A percentile compares a stretch with the other conserved stretches of the same genome.
Conservation (phyloP, 2,113 vertebrate species). For the Rana temporaria region DNA sequence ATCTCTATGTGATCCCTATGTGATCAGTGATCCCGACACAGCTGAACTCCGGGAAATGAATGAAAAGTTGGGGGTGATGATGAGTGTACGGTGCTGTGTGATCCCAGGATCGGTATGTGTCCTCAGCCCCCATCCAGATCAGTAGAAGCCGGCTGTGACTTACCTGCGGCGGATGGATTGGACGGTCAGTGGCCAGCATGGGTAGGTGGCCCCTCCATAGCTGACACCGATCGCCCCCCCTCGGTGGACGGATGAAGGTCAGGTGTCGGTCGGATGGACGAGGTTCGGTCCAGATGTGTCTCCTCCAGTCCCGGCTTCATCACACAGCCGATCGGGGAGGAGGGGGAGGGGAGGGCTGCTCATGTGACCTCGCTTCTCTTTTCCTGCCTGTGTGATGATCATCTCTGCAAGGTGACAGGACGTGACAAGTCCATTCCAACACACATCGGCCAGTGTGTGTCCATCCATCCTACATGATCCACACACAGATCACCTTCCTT, state of each 20-base stretch:
- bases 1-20: no score
- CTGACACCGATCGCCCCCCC: background rate
- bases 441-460: no score
- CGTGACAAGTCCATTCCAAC: no score
- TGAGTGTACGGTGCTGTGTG: no score
- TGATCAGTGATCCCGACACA: no score
- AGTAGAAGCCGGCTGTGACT: background rate
- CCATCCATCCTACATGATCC: no score
- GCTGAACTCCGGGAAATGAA: constrained; percentile 15
- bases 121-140: no score
- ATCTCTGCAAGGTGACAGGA: background rate
- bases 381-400: constrained; percentile 41
- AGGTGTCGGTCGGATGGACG: background rate
- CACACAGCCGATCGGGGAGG: constrained; percentile 2
- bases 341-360: constrained; percentile 29
- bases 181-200: constrained; percentile 13
- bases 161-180: constrained; percentile 18
- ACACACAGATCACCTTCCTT: no score
- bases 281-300: constrained; percentile 2
- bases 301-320: background rate
- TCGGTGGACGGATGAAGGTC: background rate
- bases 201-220: constrained; percentile 46
- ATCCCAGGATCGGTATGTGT: no score
- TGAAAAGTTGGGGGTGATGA: background rate
- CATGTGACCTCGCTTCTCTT: constrained; percentile 56